Evolutionary conservation across 2,797 vertebrate species (phyloP).

Genomic region (Knipowitschia caucasica): DNA sequence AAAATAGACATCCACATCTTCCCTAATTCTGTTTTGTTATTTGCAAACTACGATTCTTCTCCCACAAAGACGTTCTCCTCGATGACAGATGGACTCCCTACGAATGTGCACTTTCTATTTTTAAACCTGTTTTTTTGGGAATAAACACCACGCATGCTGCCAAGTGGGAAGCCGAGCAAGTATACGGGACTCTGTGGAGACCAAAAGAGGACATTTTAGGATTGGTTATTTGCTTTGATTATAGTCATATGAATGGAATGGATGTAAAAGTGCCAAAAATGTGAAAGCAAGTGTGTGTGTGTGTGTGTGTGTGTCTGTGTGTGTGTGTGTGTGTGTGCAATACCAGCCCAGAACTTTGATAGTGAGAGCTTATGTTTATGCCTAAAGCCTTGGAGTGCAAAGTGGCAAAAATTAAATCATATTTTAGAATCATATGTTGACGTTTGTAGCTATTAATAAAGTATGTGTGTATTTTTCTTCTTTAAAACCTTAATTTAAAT

Average conservation of each 20-base stretch:
- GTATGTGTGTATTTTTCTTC: background rate
- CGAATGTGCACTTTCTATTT: conserved; percentile 78
- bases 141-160: conserved; percentile 71
- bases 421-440: background rate
- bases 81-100: conserved; percentile 54
- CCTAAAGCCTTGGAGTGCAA: background rate
- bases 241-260: conserved; percentile 34
- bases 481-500: background rate
- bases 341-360: conserved; percentile 29
- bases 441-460: background rate
- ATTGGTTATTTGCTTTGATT: conserved; percentile 33
- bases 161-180: conserved; percentile 51
- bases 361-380: conserved; percentile 2
- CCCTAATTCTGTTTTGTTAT: too few relatives aligned
- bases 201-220: conserved; percentile 52
- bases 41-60: too few relatives aligned
- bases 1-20: too few relatives aligned
- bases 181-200: conserved; percentile 50
- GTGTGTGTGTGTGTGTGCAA: too few relatives aligned
- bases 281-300: conserved; percentile 5
- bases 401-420: background rate
- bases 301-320: too few relatives aligned
- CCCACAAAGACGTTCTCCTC: conserved; percentile 23
- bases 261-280: conserved; percentile 36
- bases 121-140: conserved; percentile 60